phyloP scores from a whole-genome alignment of 2,888 invertebrate species.

The Cheilosia soror region DNA sequence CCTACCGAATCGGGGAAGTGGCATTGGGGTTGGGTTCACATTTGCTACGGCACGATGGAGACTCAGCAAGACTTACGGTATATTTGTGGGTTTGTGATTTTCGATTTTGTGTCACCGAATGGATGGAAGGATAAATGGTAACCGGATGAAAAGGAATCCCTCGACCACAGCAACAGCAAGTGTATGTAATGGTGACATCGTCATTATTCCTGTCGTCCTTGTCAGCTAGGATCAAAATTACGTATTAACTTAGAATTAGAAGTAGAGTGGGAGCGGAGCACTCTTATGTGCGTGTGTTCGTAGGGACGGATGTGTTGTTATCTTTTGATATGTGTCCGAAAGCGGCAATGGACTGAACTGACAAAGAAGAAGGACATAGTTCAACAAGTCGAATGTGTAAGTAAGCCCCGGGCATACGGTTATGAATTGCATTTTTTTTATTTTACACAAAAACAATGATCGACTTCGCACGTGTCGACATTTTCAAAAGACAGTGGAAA shows the following conservation, averaged over 20 bases:
- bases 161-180: conserved; percentile 5
- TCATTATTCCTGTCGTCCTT: conserved; percentile 13
- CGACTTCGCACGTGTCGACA: too few relatives aligned
- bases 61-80: background rate
- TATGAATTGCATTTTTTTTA: background rate
- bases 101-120: conserved; percentile 33
- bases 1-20: background rate
- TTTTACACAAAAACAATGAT: background rate
- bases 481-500: too few relatives aligned
- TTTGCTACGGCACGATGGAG: background rate
- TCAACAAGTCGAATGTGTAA: conserved; percentile 25
- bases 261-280: background rate
- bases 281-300: background rate
- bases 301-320: conserved; percentile 29
- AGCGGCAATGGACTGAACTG: conserved; percentile 23
- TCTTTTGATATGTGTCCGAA: conserved; percentile 40
- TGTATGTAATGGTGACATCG: conserved; percentile 30
- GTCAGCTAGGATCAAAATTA: conserved; percentile 17
- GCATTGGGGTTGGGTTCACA: background rate
- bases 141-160: conserved; percentile 34
- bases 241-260: conserved; percentile 30
- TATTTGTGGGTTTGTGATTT: conserved; percentile 56
- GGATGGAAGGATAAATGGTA: conserved; percentile 21
- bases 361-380: conserved; percentile 1
- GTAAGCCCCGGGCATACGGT: background rate